Evolutionary conservation across 2,113 vertebrate species (phyloP), one percentile per base, ranked within the genome.

Genomic region (Psilopsiagon aymara): DNA sequence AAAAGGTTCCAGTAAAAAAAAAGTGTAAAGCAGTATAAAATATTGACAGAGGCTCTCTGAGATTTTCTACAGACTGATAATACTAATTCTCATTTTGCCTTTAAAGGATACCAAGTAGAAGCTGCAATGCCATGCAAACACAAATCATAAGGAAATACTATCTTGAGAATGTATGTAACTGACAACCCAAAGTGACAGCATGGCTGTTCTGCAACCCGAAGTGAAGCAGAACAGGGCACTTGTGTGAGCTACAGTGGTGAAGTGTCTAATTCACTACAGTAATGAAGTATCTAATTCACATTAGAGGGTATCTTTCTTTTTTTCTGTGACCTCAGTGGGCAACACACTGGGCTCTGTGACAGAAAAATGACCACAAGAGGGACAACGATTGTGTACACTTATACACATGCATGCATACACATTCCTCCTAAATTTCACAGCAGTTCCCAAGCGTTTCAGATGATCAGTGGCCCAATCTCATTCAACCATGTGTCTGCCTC

Each of bases 331-430:
- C 35, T 60, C 63, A 33, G 29, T 24, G 39, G 33, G 20, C 13
- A 86, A 31, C 41, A 83, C 8, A 9, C 19, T 73, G 11, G 23
- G 7, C 19, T 60, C 73, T 52, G 24, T 51, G 68, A 52, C 52
- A 80, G 52, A 73, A 60, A 41, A 79, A 19, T 20, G 23, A 25
- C 1, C 1, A 6, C 5, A 59, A 86, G 47, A 25, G 29, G 43
- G 39, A 37, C 18, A 41, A 1, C 4, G 13, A 37, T 21, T 60
- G 21, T 18, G 11, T 47, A 33, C 17, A 4, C 31, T 49, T 53
- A 27, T 17, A 70, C 31, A 5, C 0, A 0, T 9, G 25, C 10
- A 10, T 14, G 7, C 9, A 70, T 27, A 35, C 55, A 39, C 29
- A 27, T 3, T 0, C 7, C n/a, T 67, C 41, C 28, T 28, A 64